Evolutionary conservation across 2,797 vertebrate species (phyloP), one percentile per base, ranked within the genome.

Genomic region (Melanotaenia maccullochi): DNA sequence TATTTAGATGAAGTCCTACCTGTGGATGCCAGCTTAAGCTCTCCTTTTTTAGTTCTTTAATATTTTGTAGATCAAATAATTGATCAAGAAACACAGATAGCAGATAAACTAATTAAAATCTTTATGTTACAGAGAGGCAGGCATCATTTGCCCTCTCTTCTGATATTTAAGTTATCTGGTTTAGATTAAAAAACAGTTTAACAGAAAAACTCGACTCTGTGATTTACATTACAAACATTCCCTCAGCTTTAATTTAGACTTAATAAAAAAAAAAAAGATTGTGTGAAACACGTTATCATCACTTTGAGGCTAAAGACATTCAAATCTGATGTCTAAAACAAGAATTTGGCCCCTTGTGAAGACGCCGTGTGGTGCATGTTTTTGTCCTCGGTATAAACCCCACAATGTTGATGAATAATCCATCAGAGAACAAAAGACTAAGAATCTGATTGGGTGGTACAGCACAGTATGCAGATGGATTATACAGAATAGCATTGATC

Each of bases 351-450:
- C 57, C 54, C n/a, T 36, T n/a, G 47, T 7, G 63, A 83, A 32
- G 73, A 76, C 68, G 13, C 57, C 59, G 52, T 73, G 78, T 51
- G 64, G 70, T 22, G 60, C 65, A 67, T 69, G 33, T 38, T 54
- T 51, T 38, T 59, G 40, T 76, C 71, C 62, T 75, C 64, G 9
- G 72, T 60, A 58, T 62, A 59, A 84, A 62, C 68, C 32, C 63
- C 72, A 40, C 71, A 55, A 52, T 25, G 69, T 54, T 85, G 77
- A 90, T 86, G 80, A 89, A 89, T 89, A 89, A 92, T 90, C 90
- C 51, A 91, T 87, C 42, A 47, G 38, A 47, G 83, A 85, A 90
- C 76, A 81, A 85, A 87, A 88, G 80, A 88, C 81, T 78, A 87
- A 84, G 84, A 82, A 86, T 89, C 73, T 76, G 81, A 89, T 85